phyloP scores from a whole-genome alignment of 2,113 vertebrate genomes.

The Nycticorax nycticorax region DNA sequence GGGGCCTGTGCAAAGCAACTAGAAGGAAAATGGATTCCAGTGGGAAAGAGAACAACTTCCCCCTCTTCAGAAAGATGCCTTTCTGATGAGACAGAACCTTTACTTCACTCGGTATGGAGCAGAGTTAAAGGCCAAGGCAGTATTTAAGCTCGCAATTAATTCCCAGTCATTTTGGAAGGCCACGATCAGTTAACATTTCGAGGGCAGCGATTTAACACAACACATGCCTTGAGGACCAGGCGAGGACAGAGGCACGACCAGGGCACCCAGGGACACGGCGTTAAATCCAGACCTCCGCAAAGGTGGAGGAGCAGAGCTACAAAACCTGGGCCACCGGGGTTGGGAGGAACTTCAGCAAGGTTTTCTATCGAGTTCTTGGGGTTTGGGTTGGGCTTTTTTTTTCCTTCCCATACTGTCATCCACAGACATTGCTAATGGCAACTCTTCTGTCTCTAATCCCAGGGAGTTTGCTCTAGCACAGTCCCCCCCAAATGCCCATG shows the following conservation, averaged over 20 bases:
- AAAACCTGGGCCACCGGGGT: neutral
- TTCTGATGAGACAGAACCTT: constrained; percentile 32
- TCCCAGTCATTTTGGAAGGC: neutral
- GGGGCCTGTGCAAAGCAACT: neutral
- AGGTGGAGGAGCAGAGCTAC: neutral
- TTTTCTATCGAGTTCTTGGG: neutral
- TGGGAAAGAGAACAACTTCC: neutral
- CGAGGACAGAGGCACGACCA: neutral
- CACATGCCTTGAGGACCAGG: neutral
- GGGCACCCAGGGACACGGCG: neutral
- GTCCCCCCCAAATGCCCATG: neutral
- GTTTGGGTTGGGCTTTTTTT: too few species aligned
- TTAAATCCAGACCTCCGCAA: neutral
- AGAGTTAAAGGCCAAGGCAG: constrained; percentile 43
- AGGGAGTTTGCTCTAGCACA: neutral
- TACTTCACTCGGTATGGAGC: neutral
- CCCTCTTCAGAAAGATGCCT: neutral
- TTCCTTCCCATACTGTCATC: neutral
- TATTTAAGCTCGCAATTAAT: constrained; percentile 47
- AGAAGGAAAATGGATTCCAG: constrained; percentile 1
- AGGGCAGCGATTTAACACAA: neutral
- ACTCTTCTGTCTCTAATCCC: neutral
- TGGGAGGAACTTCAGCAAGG: neutral
- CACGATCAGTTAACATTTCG: neutral
- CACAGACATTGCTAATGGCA: neutral